Evolutionary conservation across 2,888 invertebrate species (phyloP), one percentile per base, ranked within the genome.

Genomic region (Gnatocerus cornutus): DNA sequence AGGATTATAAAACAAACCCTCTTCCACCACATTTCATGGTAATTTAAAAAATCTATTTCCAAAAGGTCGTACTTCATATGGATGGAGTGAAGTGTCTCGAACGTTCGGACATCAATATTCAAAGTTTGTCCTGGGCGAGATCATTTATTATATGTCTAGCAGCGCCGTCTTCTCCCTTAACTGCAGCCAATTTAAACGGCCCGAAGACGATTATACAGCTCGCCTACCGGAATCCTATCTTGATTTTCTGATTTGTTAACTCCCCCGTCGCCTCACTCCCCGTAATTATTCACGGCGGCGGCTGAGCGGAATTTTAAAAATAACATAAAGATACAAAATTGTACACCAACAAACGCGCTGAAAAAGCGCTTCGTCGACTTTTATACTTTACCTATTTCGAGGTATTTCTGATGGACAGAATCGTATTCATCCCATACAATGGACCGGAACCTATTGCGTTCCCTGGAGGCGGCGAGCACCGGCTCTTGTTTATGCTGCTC

Each of bases 371-470:
- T 21, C 21, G 4, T n/a, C 33, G 6, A 33, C 7, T 33, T 9
- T n/a, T 33, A 41, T 3, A 7, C 83, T 90, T 90, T 86, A 96
- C 96, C 93, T 83, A 96, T 94, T 89, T 95, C 95, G 80, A 97
- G 88, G 86, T 96, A 97, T 84, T 96, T 96, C 83, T 97, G 96
- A 87, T 96, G 95, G 71, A 94, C 91, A 0, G 94, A 93, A 84
- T 96, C 96, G 86, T 97, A 97, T 81, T 94, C 93, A 77, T 96
- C 96, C 98, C 98, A 98, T 58, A 89, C 90, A 77, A 94, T 90
- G 74, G 91, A 92, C 58, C 94, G 89, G 85, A 95, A 94, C 79
- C 94, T 90, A 87, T 93, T 95, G 74, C 92, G 89, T 82, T 96
- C 96, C 80, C 93, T 91, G 59, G 94, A 94, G 50, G 92, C 92